Base-by-base conservation (phyloP, 1,140 invertebrate genomes). In the Drosophila willistoni region DNA sequence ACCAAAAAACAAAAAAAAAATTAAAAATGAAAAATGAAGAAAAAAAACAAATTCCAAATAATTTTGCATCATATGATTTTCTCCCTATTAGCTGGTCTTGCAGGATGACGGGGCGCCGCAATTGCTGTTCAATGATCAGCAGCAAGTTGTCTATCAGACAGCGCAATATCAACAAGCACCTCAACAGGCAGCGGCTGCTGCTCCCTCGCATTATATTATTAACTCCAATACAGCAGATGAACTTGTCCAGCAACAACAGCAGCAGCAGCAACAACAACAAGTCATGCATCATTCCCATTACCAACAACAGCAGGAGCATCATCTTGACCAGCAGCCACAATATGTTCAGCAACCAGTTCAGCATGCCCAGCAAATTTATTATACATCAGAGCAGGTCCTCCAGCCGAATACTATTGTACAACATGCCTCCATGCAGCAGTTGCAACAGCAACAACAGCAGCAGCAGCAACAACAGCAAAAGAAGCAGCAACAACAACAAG, bases 391-490 rank as follows among this genome's bases (percentile, higher is more conserved):
- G 71, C 87, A 90, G 55, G 84, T 89, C 5, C 67, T 90, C 17
- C 77, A 86, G 61, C 80, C 82, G 5, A 79, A 71, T 54, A 75
- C 85, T 41, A 90, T 90, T 56, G 82, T 87, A 3, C 87, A 90
- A 33, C 90, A 90, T 19, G 70, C 78, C 17, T 81, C 73, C 17
- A 75, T 78, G 63, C 93, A 93, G 71, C 78, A 93, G 66, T 79
- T 92, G 9, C 92, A 93, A 64, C 93, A 93, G 64, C 92, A 92
- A 61, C 78, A 93, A 39, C 92, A 93, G 65, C 92, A 93, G 29
- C 5, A 29, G 29, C 29, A n/a, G 29, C 29, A 29, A 4, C 22
- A 25, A 25, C 22, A 25, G 22, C 22, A 25, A 25, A 77, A 91
- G 56, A 77, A 86, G 44, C 72, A 82, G 36, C 82, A 90, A 25